phyloP scores from a whole-genome alignment of 37 sponge, comb jelly and placozoan species.

The Agelas oroides region DNA sequence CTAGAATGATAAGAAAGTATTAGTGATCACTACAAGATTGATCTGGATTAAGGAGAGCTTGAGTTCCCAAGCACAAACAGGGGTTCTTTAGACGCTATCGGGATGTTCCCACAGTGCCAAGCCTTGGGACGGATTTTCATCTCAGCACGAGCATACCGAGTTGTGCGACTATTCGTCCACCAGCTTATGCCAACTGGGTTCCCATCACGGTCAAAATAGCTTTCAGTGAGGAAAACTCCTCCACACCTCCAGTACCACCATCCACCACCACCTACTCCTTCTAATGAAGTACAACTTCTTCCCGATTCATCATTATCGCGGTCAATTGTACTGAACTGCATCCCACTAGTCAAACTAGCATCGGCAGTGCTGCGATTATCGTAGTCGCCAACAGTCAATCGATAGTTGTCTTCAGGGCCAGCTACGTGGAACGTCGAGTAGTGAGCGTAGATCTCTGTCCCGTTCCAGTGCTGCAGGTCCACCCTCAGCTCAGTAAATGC shows the following conservation, averaged over 20 bases:
- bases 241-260: slow-evolving; percentile 33
- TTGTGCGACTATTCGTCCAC: too few species aligned
- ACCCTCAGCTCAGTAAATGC: slow-evolving; percentile 28
- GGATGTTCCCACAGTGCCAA: slow-evolving; percentile 14
- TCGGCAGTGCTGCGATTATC: not conserved
- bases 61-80: too few species aligned
- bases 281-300: not conserved
- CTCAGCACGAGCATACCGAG: too few species aligned
- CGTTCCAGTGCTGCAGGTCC: slow-evolving; percentile 39
- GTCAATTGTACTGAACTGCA: slow-evolving; percentile 29
- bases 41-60: too few species aligned
- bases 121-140: slow-evolving; percentile 50
- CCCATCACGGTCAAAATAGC: too few species aligned
- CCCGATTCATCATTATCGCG: not conserved
- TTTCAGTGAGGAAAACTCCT: too few species aligned
- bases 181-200: too few species aligned
- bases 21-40: too few species aligned
- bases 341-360: slow-evolving; percentile 8
- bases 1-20: too few species aligned
- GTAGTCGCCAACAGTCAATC: slow-evolving; percentile 2
- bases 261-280: slow-evolving; percentile 10
- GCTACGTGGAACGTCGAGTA: slow-evolving; percentile 34
- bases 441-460: slow-evolving; percentile 14
- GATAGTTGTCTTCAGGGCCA: slow-evolving; percentile 9
- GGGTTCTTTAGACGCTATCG: not conserved